Base-by-base conservation (phyloP, 2,888 invertebrate genomes). In the Polyploca ridens region DNA sequence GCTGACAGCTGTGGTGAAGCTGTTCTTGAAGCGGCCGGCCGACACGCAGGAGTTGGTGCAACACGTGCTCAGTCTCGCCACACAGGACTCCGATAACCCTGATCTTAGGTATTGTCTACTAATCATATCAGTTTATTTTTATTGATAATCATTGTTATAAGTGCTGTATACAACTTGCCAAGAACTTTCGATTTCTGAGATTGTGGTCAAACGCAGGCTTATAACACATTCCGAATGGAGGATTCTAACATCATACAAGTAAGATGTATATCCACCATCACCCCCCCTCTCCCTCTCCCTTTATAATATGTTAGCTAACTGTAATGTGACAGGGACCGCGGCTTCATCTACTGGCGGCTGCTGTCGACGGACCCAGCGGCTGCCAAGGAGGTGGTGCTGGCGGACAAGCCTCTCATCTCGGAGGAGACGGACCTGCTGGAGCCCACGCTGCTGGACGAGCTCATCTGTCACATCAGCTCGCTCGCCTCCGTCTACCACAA, bases 21-120 rank as follows among this genome's bases (percentile, higher is more conserved):
- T 99, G 73, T 99, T 99, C 95, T 94, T 99, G 77, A 99, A 99
- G 91, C 96, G 99, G 49, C 99, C 99, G 0, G 98, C 99, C 0
- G 99, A 99, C 87, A 99, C 99, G 0, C 99, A 99, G 91, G 99
- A 99, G 85, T 91, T 99, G 66, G 99, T 99, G 4, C 99, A 99
- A 85, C 99, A 99, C 87, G 98, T 98, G 8, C 95, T 98, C 14
- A 98, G 98, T 76, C 94, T 98, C 73, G 98, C 98, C 59, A 98
- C 98, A 0, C 98, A 94, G 81, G 95, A 98, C 89, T 99, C 99
- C 7, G 99, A 99, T 89, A 99, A 99, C 94, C 99, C 99, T 0
- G 99, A 99, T 89, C 95, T 99, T 57, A 95, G 94, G 94, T 93
- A 63, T 64, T 35, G 2, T 46, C 44, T 27, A 19, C 4, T 13